Conservation (phyloP, 1,140 invertebrate species). For the Drosophila bipectinata region DNA sequence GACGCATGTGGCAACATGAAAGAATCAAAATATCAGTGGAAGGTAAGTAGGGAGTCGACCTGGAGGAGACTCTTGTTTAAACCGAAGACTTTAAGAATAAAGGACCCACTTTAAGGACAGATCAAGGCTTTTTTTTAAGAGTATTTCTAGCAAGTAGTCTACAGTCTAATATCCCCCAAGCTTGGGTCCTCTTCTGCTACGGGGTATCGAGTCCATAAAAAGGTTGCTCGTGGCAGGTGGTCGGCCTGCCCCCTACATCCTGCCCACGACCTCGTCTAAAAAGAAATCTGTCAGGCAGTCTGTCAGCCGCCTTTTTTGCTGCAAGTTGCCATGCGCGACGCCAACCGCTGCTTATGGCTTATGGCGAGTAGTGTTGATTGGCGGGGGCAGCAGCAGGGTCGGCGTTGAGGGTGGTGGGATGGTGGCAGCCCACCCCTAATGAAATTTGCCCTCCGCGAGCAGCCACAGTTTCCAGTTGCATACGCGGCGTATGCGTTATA, state of each 20-base stretch:
- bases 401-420: no score
- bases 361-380: slow-evolving; percentile 15
- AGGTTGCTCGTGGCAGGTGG: slow-evolving; percentile 43
- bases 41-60: background rate
- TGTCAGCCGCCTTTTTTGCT: slow-evolving; percentile 33
- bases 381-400: background rate
- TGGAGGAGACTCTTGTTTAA: background rate
- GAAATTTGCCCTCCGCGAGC: slow-evolving; percentile 37
- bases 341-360: slow-evolving; percentile 43
- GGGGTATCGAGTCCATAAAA: slow-evolving; percentile 17
- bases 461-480: slow-evolving; percentile 16
- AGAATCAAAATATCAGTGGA: background rate
- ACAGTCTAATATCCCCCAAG: no score
- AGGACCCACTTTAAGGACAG: no score
- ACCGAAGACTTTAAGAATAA: no score
- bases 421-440: slow-evolving; percentile 27
- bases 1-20: background rate
- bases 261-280: background rate
- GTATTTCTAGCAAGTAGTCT: no score
- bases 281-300: slow-evolving; percentile 19
- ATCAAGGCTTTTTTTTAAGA: no score
- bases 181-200: no score
- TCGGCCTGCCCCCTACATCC: background rate
- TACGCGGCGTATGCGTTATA: slow-evolving; percentile 32
- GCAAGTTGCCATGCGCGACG: slow-evolving; percentile 38